phyloP scores from a whole-genome alignment of 2,113 vertebrate species.

The Emydura subglobosa region DNA sequence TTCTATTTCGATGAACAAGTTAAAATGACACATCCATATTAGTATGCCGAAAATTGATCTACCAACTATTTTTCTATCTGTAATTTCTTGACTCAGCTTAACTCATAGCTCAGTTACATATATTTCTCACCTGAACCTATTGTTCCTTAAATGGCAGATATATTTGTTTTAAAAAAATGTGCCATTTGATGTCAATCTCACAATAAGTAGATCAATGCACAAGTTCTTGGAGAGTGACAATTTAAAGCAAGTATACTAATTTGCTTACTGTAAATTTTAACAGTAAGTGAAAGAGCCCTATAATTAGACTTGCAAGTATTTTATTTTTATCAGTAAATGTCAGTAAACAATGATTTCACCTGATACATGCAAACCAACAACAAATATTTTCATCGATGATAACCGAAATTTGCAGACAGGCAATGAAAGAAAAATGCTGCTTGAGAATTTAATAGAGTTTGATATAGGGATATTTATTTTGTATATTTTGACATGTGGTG shows the following conservation, averaged over 20 bases:
- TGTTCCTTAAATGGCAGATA: background rate
- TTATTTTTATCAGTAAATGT: background rate
- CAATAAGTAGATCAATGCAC: background rate
- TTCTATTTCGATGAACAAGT: background rate
- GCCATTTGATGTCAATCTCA: background rate
- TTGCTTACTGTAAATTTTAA: background rate
- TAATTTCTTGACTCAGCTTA: background rate
- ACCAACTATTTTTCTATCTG: background rate
- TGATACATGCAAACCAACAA: background rate
- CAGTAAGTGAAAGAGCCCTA: background rate
- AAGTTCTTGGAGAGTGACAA: background rate
- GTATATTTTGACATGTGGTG: background rate
- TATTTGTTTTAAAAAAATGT: rapidly evolving
- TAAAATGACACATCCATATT: background rate
- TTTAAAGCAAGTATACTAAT: background rate
- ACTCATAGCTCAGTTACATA: background rate
- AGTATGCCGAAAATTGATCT: background rate
- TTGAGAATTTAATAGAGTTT: background rate
- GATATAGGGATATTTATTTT: background rate
- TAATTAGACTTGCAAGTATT: background rate
- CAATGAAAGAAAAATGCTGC: background rate
- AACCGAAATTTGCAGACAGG: background rate
- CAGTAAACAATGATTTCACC: background rate
- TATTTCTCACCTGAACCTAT: background rate
- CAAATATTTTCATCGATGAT: background rate